Evolutionary conservation across 2,888 invertebrate species (phyloP).

Genomic region (Drosophila neutralis): DNA sequence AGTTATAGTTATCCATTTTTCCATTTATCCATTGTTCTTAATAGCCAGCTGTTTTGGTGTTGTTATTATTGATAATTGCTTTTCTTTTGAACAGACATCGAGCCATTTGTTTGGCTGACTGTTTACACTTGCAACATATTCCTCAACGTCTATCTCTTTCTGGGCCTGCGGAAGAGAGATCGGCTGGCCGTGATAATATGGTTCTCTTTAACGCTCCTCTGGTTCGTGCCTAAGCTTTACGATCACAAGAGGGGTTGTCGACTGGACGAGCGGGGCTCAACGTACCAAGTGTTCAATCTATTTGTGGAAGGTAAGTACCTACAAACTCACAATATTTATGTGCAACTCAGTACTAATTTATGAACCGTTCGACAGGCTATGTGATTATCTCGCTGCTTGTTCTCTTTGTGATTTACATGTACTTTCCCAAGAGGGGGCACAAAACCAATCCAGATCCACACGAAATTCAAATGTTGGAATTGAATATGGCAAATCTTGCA

Average conservation of each 20-base stretch:
- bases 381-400: constrained; percentile 42
- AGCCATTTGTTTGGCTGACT: constrained; percentile 46
- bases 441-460: constrained; percentile 2
- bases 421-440: constrained; percentile 21
- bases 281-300: constrained; percentile 37
- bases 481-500: constrained; percentile 4
- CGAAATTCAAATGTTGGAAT: constrained; percentile 41
- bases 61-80: background rate
- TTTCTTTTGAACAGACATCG: constrained; percentile 28
- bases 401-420: constrained; percentile 26
- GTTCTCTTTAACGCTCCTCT: constrained; percentile 48
- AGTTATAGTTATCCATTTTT: constrained; percentile 16
- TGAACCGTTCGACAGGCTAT: constrained; percentile 27
- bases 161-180: constrained; percentile 58
- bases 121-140: constrained; percentile 46
- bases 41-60: constrained; percentile 30
- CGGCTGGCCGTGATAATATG: constrained; percentile 42
- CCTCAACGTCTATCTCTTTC: constrained; percentile 52
- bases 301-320: constrained; percentile 41
- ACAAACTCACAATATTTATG: background rate
- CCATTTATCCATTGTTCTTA: constrained; percentile 4
- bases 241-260: constrained; percentile 34
- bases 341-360: background rate
- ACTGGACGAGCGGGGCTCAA: constrained; percentile 45
- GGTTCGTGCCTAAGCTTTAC: constrained; percentile 49